A percentile compares a stretch with the other conserved stretches of the same genome.
Evolutionary conservation across 2,113 vertebrate species (phyloP).

Genomic region (Campylomormyrus numenius): DNA sequence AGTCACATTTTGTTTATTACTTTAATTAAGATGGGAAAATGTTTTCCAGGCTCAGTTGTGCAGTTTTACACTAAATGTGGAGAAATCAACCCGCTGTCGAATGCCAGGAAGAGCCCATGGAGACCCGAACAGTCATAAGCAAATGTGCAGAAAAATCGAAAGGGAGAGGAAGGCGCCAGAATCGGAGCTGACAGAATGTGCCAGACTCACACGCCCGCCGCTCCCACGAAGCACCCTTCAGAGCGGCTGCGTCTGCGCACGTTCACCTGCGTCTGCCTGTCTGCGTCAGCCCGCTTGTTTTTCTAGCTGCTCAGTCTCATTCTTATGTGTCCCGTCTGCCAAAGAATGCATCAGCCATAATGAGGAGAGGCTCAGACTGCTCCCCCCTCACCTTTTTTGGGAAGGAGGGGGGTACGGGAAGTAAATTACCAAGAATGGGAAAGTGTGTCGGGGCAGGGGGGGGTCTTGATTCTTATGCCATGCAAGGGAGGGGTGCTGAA

Average conservation of each 20-base stretch:
- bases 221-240: constrained; percentile 32
- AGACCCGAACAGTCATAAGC: constrained; percentile 24
- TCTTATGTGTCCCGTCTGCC: constrained; percentile 52
- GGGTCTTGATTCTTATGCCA: neutral
- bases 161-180: constrained; percentile 29
- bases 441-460: neutral
- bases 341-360: constrained; percentile 47
- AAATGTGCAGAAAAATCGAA: neutral
- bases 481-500: neutral
- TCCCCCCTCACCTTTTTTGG: constrained; percentile 26
- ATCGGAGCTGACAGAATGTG: constrained; percentile 34
- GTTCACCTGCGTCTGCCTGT: constrained; percentile 33
- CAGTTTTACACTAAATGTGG: neutral
- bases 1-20: constrained; percentile 1
- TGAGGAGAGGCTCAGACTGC: constrained; percentile 41
- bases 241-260: constrained; percentile 46
- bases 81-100: neutral
- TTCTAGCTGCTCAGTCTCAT: constrained; percentile 50
- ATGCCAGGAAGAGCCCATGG: neutral
- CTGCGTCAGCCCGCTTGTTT: constrained; percentile 58
- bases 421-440: neutral
- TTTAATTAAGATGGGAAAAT: neutral
- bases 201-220: constrained; percentile 7
- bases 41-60: neutral
- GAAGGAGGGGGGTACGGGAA: constrained; percentile 13